Evolutionary conservation across 1,140 invertebrate species (phyloP), one percentile per base, ranked within the genome.

Genomic region (Galleria mellonella): DNA sequence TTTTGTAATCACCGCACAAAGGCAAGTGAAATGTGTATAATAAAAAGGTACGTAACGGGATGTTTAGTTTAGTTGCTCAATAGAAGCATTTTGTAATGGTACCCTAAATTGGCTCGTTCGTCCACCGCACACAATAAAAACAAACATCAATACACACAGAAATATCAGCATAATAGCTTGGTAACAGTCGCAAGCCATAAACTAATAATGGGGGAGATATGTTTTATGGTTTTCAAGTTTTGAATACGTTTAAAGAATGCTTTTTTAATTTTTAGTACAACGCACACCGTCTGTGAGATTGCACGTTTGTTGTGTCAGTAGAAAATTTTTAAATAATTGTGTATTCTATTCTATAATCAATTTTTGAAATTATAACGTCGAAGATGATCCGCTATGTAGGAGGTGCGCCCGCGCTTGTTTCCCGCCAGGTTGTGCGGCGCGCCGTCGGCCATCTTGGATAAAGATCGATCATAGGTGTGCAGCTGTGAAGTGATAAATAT

Each of bases 171-270:
- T 82, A 85, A 85, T 83, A 78, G 77, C 63, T 61, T 62, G 51
- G 66, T 66, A 81, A 81, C 72, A 83, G 81, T 82, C 81, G 72
- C 76, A 73, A 71, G 50, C 71, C 75, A 76, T 79, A 82, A 83
- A 83, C 76, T 85, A 85, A 85, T 85, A 85, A 85, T 85, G 75
- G 82, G 82, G 82, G 78, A 85, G 77, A 84, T 83, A 79, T 85
- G 77, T 82, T 85, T 85, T 85, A 85, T 83, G 78, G 63, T 57
- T 69, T 75, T 69, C 68, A 61, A 71, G 70, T 83, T 84, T 77
- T 83, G 75, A 78, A 83, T 84, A 72, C 72, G 64, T 63, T 66
- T 56, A 64, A 68, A 58, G 62, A 46, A 9, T 28, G 11, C 73
- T 77, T 82, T 83, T 74, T 71, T 66, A 46, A 55, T 51, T 63